Base-by-base conservation (phyloP, 2,888 invertebrate species). In the Dasypogon diadema region DNA sequence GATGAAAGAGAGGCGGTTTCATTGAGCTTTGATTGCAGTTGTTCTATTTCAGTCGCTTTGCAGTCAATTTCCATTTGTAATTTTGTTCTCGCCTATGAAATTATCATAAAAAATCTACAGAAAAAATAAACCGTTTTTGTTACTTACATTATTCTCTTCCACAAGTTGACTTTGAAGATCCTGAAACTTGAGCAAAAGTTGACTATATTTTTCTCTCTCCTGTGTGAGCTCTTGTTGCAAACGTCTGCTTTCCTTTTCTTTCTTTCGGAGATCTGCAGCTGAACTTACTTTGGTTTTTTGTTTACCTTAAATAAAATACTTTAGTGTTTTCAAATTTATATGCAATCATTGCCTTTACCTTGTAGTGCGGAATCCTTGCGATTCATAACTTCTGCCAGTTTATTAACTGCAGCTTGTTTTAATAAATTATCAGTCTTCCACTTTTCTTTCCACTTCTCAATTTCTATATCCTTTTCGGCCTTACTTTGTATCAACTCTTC, bases 11-110 rank as follows among this genome's bases (percentile, higher is more conserved):
- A 97, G 0, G 95, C 95, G 0, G 96, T 96, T 87, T 98, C 97
- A 3, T 93, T 91, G 73, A 97, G 87, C 85, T 96, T 96, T 85
- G 94, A 92, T 83, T 94, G 93, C 54, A 97, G 87, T 83, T 95
- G 94, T 87, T 98, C 98, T 79, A 98, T 96, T 87, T 98, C 98
- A 0, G 93, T 95, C 84, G 98, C 98, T 86, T 98, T 98, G 83
- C 96, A 95, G 87, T 98, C 98, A 77, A 97, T 90, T 88, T 99
- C 98, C 97, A 98, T 98, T 85, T 96, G 94, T 77, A 97, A 89
- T 78, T 93, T 91, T 80, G 93, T 89, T 81, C 90, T 91, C 73
- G 82, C 80, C 84, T 86, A 10, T 58, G 10, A 4, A 54, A 37
- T 6, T 37, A 5, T 24, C 6, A 54, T 34, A 21, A 58, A 34